phyloP scores from a whole-genome alignment of 2,113 vertebrate species.

The Benitochromis conjunctus region DNA sequence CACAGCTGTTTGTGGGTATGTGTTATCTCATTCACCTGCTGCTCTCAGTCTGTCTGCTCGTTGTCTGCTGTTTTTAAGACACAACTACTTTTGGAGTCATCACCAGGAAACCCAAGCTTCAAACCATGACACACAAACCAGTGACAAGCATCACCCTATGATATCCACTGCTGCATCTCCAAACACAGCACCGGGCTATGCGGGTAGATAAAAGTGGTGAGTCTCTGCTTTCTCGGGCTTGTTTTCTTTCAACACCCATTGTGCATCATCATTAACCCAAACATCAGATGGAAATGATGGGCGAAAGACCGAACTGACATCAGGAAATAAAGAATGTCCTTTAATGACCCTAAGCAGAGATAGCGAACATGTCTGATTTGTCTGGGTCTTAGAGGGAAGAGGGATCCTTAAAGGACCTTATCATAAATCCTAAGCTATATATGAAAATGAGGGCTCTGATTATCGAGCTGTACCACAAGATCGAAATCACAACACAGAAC shows the following conservation, averaged over 20 bases:
- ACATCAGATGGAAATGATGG: slow-evolving; percentile 49
- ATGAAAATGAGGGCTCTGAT: neutral
- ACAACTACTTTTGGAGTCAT: neutral
- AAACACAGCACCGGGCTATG: slow-evolving; percentile 44
- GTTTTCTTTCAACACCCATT: slow-evolving; percentile 14
- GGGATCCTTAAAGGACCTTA: slow-evolving; percentile 8
- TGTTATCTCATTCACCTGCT: slow-evolving; percentile 4
- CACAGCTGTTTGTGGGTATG: neutral
- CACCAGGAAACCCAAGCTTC: neutral
- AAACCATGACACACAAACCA: neutral
- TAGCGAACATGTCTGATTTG: neutral
- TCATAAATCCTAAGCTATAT: slow-evolving; percentile 4
- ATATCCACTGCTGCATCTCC: slow-evolving; percentile 19
- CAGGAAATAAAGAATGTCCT: slow-evolving; percentile 24
- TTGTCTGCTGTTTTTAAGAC: neutral
- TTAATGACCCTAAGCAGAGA: slow-evolving; percentile 13
- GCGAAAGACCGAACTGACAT: slow-evolving; percentile 27
- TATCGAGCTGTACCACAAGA: neutral
- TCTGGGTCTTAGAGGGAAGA: neutral
- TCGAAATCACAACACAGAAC: neutral
- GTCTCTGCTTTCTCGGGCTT: slow-evolving; percentile 27
- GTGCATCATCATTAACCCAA: slow-evolving; percentile 57
- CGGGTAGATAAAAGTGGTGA: slow-evolving; percentile 30
- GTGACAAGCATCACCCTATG: neutral
- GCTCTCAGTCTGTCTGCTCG: neutral